These are phyloP conservation scores for Thamnaconus septentrionalis DNA, from an alignment of 2,113 vertebrate species.

Conservation along the genomic window DNA sequence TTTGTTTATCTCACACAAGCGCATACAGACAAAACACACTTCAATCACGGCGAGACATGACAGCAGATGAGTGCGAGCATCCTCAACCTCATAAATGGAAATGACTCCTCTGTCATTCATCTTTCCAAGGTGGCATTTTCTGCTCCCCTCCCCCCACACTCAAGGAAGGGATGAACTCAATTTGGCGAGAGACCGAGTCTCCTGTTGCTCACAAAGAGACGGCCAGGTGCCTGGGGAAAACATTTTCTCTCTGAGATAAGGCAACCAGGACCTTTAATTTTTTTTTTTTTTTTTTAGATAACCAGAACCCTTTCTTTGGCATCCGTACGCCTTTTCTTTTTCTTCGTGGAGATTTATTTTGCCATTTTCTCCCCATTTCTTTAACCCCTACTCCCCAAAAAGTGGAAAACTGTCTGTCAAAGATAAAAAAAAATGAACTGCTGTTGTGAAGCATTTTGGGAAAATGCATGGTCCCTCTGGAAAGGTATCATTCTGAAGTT, in stretches of 20 bases:
- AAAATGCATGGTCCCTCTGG: too few species aligned
- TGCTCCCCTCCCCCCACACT: slow-evolving; percentile 36
- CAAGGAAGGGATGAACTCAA: slow-evolving; percentile 41
- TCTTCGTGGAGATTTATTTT: too few species aligned
- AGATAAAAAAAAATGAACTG: too few species aligned
- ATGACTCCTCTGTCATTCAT: slow-evolving; percentile 69
- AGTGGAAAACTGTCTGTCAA: too few species aligned
- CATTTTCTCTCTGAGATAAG: slow-evolving; percentile 3
- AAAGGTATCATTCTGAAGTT: too few species aligned
- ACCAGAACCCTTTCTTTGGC: too few species aligned
- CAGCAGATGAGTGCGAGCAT: slow-evolving; percentile 59
- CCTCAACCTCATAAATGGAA: slow-evolving; percentile 64
- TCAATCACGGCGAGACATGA: slow-evolving; percentile 52
- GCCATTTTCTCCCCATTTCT: too few species aligned
- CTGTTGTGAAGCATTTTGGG: too few species aligned
- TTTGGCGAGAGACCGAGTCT: slow-evolving; percentile 49
- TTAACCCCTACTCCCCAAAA: too few species aligned
- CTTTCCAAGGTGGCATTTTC: slow-evolving; percentile 61
- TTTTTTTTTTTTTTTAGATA: neutral
- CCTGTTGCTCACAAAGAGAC: slow-evolving; percentile 27
- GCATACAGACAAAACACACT: slow-evolving; percentile 47
- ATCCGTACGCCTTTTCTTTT: too few species aligned
- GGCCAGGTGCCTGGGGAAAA: slow-evolving; percentile 28
- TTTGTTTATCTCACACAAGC: slow-evolving; percentile 31
- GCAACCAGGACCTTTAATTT: neutral